These are phyloP conservation scores for Parazoanthus swiftii DNA, from an alignment of 92 coral and sea anemone species.

Conservation along the genomic window DNA sequence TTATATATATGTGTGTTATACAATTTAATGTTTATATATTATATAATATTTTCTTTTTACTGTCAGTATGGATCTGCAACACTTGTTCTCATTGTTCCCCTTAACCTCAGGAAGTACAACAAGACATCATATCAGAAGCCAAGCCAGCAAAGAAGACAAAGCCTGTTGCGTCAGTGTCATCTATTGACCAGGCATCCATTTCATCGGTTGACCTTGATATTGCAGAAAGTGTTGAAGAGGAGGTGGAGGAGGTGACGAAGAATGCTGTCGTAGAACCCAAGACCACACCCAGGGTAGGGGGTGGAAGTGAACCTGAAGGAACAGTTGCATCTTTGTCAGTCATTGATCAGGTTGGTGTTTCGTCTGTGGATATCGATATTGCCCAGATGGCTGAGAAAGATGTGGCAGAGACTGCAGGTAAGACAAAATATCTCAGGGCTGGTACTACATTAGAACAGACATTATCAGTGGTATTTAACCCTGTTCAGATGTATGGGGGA, in stretches of 20 bases:
- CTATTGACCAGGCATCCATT: constrained; percentile 80
- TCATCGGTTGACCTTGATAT: constrained; percentile 95
- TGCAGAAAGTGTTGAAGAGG: constrained; percentile 80
- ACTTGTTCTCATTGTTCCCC: neutral
- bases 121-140: constrained; percentile 23
- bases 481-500: no score
- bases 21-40: no score
- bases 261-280: constrained; percentile 26
- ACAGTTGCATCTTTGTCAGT: constrained; percentile 61
- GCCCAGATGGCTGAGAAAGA: constrained; percentile 57
- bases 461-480: no score
- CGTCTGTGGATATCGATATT: constrained; percentile 70
- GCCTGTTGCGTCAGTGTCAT: constrained; percentile 80
- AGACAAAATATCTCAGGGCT: neutral
- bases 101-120: constrained; percentile 21
- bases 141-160: constrained; percentile 27
- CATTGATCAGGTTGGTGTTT: constrained; percentile 71
- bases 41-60: no score
- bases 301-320: constrained; percentile 16
- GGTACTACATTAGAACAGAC: neutral
- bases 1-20: no score
- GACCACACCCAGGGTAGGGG: constrained; percentile 38
- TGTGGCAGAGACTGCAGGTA: constrained; percentile 18
- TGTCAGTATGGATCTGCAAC: neutral
- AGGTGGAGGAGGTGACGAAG: constrained; percentile 47